Conservation (phyloP, 37 sponge, comb jelly and placozoan species). For the Petrosia ficiformis region DNA sequence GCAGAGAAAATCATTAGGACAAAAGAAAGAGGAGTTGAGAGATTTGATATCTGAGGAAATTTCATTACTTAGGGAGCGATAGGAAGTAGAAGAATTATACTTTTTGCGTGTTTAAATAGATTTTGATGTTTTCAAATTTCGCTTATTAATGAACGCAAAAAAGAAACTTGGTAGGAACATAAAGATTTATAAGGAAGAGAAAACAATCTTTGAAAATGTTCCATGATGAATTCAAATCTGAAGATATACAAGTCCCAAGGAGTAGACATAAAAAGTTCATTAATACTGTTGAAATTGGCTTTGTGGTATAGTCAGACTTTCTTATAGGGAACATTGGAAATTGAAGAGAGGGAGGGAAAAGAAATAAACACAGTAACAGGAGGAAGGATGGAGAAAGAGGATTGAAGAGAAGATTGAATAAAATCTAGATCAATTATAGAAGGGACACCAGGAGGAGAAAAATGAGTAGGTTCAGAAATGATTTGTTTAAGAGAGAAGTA, state of each 20-base stretch:
- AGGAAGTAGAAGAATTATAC: too few relatives aligned
- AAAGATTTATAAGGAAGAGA: too few relatives aligned
- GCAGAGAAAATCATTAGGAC: not conserved
- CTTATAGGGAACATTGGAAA: not conserved
- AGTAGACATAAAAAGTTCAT: not conserved
- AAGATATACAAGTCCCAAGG: too few relatives aligned
- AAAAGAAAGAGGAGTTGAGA: too few relatives aligned
- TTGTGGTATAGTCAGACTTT: not conserved
- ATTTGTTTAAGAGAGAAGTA: not conserved
- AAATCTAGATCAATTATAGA: not conserved
- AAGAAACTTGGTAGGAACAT: too few relatives aligned
- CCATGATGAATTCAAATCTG: too few relatives aligned
- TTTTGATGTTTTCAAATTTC: too few relatives aligned
- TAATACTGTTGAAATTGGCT: not conserved
- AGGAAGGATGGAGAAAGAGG: not conserved
- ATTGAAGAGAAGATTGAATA: not conserved
- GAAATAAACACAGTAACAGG: not conserved
- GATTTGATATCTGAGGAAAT: too few relatives aligned
- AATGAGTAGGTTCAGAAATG: conserved; percentile 2
- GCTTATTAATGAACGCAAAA: too few relatives aligned
- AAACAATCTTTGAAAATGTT: too few relatives aligned
- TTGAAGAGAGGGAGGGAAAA: not conserved
- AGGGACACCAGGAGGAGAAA: conserved; percentile 6
- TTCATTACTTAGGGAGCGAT: too few relatives aligned
- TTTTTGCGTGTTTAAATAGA: too few relatives aligned